Percentiles rank a stretch among this genome's conserved stretches.
phyloP scores from a whole-genome alignment of 2,797 vertebrate genomes.

The Paguma larvata region DNA sequence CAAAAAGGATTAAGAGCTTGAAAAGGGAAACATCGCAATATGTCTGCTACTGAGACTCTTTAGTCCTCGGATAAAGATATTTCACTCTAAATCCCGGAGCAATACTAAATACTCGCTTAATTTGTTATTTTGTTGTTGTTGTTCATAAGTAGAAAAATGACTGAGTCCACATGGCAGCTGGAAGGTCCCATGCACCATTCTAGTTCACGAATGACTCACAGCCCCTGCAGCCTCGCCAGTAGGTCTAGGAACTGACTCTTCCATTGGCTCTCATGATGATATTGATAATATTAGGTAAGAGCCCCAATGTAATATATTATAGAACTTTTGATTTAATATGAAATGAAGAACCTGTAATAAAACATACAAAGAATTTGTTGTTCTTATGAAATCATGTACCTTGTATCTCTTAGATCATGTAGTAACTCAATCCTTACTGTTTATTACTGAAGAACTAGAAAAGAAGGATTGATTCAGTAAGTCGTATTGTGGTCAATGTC shows the following conservation, averaged over 20 bases:
- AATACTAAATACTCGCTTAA: conserved; percentile 49
- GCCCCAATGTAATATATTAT: not conserved
- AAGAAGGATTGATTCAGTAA: not conserved
- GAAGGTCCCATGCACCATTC: not conserved
- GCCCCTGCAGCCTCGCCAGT: not conserved
- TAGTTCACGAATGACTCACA: not conserved
- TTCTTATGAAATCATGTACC: not conserved
- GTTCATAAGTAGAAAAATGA: not conserved
- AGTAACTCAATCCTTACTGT: not conserved
- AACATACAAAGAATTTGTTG: not conserved
- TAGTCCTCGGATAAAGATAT: conserved; percentile 66
- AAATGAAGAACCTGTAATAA: not conserved
- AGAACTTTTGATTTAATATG: not conserved
- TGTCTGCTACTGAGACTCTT: conserved; percentile 61
- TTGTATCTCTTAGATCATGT: not conserved
- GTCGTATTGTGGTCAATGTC: not conserved
- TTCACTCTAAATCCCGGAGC: conserved; percentile 51
- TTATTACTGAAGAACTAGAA: not conserved
- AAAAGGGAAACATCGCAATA: conserved; percentile 68
- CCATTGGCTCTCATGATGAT: not conserved
- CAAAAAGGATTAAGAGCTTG: conserved; percentile 78
- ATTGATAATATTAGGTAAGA: not conserved
- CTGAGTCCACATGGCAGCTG: not conserved
- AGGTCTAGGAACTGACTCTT: not conserved
- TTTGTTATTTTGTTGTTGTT: conserved; percentile 48